Conservation (phyloP, 1,140 invertebrate species). For the Stegodyphus mimosarum region DNA sequence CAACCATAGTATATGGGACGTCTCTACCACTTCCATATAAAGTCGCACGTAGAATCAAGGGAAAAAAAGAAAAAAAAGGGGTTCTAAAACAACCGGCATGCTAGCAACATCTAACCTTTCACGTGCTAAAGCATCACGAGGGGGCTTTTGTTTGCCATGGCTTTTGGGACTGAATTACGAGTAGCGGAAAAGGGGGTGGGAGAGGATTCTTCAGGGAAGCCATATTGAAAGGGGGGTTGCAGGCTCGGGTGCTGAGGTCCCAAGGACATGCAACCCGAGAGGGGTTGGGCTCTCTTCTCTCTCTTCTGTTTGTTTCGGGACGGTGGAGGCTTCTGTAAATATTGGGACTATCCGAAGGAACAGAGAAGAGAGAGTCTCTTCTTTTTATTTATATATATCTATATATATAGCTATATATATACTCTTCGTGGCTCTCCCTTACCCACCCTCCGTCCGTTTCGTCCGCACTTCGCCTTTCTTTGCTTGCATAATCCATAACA, state of each 20-base stretch:
- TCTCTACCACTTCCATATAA: slow-evolving; percentile 20
- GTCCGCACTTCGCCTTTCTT: slow-evolving; percentile 42
- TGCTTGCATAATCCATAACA: slow-evolving; percentile 62
- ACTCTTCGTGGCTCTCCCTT: background rate
- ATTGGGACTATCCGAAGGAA: slow-evolving; percentile 51
- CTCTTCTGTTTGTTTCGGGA: slow-evolving; percentile 57
- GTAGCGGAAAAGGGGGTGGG: slow-evolving; percentile 17
- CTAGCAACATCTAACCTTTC: slow-evolving; percentile 60
- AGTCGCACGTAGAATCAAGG: background rate
- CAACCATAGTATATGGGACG: slow-evolving; percentile 54
- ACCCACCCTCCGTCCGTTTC: slow-evolving; percentile 7
- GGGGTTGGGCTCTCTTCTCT: slow-evolving; percentile 17
- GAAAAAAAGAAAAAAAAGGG: slow-evolving; percentile 12
- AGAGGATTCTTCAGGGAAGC: slow-evolving; percentile 44
- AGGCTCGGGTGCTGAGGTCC: slow-evolving; percentile 33
- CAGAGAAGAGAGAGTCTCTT: slow-evolving; percentile 37
- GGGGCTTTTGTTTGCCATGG: slow-evolving; percentile 54
- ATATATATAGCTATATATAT: slow-evolving; percentile 48
- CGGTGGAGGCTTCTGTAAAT: slow-evolving; percentile 60
- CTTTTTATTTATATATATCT: slow-evolving; percentile 56
- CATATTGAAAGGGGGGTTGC: slow-evolving; percentile 27
- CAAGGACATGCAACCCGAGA: slow-evolving; percentile 58
- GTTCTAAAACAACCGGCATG: slow-evolving; percentile 53
- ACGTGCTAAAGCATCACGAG: slow-evolving; percentile 34
- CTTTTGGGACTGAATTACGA: slow-evolving; percentile 60